phyloP scores from a whole-genome alignment of 2,797 vertebrate genomes.

The Australoheros facetus region DNA sequence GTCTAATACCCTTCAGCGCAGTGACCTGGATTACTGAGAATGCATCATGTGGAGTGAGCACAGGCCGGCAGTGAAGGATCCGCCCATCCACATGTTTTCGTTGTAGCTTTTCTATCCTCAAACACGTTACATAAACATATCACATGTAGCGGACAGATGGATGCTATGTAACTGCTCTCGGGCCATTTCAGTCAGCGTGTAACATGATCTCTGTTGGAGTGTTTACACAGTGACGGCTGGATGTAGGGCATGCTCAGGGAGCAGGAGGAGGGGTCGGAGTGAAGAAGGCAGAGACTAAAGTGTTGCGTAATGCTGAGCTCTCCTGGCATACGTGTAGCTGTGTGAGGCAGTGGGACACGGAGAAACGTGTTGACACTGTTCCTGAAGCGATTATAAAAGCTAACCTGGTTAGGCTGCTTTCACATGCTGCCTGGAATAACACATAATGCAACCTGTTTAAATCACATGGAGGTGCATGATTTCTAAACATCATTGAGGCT shows the following conservation, averaged over 20 bases:
- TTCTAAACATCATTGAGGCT: neutral
- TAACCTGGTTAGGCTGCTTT: slow-evolving; percentile 55
- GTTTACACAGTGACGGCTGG: slow-evolving; percentile 53
- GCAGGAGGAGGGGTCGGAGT: neutral
- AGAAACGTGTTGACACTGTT: slow-evolving; percentile 58
- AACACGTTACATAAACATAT: slow-evolving; percentile 60
- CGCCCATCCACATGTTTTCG: slow-evolving; percentile 53
- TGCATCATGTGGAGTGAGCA: slow-evolving; percentile 17
- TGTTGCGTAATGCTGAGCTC: slow-evolving; percentile 61
- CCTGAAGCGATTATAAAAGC: slow-evolving; percentile 49
- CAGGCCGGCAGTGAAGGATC: slow-evolving; percentile 27
- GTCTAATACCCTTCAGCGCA: slow-evolving; percentile 14
- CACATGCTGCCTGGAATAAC: slow-evolving; percentile 14
- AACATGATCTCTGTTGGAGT: slow-evolving; percentile 43
- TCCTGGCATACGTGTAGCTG: slow-evolving; percentile 57
- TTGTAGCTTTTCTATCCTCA: slow-evolving; percentile 24
- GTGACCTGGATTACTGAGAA: slow-evolving; percentile 60
- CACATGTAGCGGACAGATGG: slow-evolving; percentile 63
- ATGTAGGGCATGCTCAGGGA: slow-evolving; percentile 59
- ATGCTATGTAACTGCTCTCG: slow-evolving; percentile 42
- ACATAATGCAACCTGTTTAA: neutral
- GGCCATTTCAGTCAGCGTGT: slow-evolving; percentile 14
- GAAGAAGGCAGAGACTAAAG: neutral
- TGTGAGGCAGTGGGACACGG: slow-evolving; percentile 49
- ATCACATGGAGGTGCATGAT: fast-evolving